Conservation (phyloP, 2,797 vertebrate genomes). For the Spea hammondii region DNA sequence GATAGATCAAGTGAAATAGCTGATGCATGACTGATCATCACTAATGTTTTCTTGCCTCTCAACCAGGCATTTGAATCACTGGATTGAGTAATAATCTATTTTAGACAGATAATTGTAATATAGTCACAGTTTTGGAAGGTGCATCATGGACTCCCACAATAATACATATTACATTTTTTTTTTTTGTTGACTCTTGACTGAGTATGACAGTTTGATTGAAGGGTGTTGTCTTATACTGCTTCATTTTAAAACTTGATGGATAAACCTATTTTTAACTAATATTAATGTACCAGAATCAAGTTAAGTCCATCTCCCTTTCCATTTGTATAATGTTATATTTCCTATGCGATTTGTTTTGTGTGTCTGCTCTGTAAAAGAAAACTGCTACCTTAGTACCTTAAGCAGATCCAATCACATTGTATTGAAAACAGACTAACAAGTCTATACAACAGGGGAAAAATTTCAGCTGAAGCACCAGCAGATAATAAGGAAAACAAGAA, state of each 20-base stretch:
- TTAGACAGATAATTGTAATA: constrained; percentile 38
- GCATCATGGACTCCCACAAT: constrained; percentile 15
- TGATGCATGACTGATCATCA: constrained; percentile 38
- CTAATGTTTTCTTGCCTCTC: constrained; percentile 37
- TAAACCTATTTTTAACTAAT: not conserved
- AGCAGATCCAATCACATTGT: no score
- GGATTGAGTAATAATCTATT: constrained; percentile 36
- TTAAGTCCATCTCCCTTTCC: not conserved
- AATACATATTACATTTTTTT: not conserved
- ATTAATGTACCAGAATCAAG: not conserved
- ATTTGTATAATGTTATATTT: no score
- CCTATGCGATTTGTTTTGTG: no score
- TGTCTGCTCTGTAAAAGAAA: no score
- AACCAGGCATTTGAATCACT: constrained; percentile 33
- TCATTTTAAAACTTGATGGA: not conserved
- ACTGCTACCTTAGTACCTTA: no score
- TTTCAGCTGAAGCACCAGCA: no score
- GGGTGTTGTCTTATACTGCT: not conserved
- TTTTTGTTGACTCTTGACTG: not conserved
- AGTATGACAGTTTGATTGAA: not conserved
- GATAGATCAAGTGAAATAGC: constrained; percentile 27
- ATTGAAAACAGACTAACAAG: no score
- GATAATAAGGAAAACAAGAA: no score
- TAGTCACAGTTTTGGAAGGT: constrained; percentile 19
- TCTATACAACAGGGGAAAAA: no score